Base-by-base conservation (phyloP, 92 coral and sea anemone genomes). In the Galaxea fascicularis region DNA sequence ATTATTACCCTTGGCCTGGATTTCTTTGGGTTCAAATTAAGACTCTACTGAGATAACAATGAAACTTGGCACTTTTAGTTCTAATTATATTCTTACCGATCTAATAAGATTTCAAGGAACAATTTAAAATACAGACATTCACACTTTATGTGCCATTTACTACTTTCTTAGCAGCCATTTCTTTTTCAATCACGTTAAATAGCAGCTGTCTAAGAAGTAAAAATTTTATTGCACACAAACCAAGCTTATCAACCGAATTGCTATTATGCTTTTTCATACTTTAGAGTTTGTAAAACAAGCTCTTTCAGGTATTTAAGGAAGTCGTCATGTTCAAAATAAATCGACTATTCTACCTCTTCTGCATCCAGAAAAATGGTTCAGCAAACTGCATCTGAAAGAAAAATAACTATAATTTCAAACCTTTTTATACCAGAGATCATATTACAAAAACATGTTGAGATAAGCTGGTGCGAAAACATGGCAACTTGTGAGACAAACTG, bases 241-340 rank as follows among this genome's bases (percentile, higher is more conserved):
- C 65, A 58, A 58, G 65, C 65, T 58, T 58, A 58, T 58, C 65
- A 58, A 58, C 64, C 64, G 64, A 58, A 58, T 58, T 58, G 64
- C 64, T 17, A 24, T 47, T 58, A 58, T 58, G 64, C 20, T 58
- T 58, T 58, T 4, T 58, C 64, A 58, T 58, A 18, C 65, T 58
- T 58, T 58, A 58, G 65, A 58, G 64, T 58, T 58, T 58, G 3
- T 27, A 58, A 27, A 58, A 58, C 64, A 58, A 58, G 64, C 25
- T 58, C 64, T 58, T 58, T 58, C 64, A 58, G 64, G 64, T 58
- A 58, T 58, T 58, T 58, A 58, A 58, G 64, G 64, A 58, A 58
- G 64, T 58, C 22, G 64, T 58, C 25, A 58, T 58, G 64, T 27
- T 58, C 25, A 58, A 58, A 58, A 58, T 58, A 58, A 58, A 58